Base-by-base conservation (phyloP, 2,113 vertebrate genomes). In the Chitala chitala region DNA sequence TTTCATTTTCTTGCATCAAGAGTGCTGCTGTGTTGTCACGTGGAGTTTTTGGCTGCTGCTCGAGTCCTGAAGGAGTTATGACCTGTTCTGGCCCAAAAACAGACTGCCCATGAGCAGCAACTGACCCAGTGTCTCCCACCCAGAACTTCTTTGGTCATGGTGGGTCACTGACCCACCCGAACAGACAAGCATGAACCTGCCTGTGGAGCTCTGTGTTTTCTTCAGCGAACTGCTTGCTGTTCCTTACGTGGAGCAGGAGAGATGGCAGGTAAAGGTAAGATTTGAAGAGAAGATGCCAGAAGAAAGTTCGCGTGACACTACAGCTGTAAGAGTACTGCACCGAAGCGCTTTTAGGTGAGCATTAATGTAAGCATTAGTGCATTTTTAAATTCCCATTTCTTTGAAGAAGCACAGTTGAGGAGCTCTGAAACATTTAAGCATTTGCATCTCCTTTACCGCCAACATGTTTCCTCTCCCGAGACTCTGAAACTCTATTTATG, bases 401-500 rank as follows among this genome's bases (percentile, higher is more conserved):
- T 5, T 8, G 40, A 63, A 36, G 31, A 17, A 38, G 40, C 20
- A 33, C 40, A 36, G 24, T 42, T 68, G 9, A 22, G 44, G 44
- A 44, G 64, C 59, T 63, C 31, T 63, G 59, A 36, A 46, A 38
- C 64, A 46, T 48, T 26, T 22, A n/a, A 22, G 40, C 40, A 46
- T 68, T 68, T 46, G 40, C 42, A 68, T 44, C 22, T 44, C 40
- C 40, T 26, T 68, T 42, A 22, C 42, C 64, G 6, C 42, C 24
- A 42, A 68, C 64, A 31, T 29, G 20, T 51, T 69, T 15, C 29
- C 17, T 53, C 48, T 22, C 68, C 29, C 48, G 15, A 51, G 68
- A 69, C 68, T 51, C 36, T 50, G 33, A 38, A 40, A 46, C 56
- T 24, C 73, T 69, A 54, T 64, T 74, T 75, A 26, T 75, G 26